A percentile compares a stretch with the other conserved stretches of the same genome.
These are phyloP conservation scores for Nannospalax galili DNA, from an alignment of 2,113 vertebrate species.

Conservation along the genomic window DNA sequence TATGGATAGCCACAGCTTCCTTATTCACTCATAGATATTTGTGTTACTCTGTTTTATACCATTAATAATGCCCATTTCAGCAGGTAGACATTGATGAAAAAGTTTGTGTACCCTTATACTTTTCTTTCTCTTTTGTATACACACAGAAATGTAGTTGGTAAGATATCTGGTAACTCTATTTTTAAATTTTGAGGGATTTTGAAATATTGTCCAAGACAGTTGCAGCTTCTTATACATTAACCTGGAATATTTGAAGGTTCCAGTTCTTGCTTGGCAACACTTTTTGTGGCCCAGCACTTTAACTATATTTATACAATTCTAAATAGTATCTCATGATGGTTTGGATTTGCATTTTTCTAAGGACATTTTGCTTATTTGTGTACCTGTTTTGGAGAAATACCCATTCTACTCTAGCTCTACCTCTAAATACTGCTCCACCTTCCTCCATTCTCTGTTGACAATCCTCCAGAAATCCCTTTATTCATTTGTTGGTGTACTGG, in stretches of 20 bases:
- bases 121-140: background rate
- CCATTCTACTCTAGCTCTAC: background rate
- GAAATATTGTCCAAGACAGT: background rate
- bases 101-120: background rate
- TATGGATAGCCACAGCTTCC: background rate
- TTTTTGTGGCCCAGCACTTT: background rate
- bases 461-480: background rate
- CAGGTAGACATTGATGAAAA: background rate
- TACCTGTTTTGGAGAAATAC: background rate
- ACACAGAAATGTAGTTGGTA: background rate
- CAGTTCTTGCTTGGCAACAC: background rate
- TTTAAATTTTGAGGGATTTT: background rate
- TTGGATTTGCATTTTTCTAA: background rate
- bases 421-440: background rate
- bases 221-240: background rate
- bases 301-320: background rate
- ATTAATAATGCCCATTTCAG: background rate
- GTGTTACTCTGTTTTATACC: background rate
- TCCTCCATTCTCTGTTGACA: background rate
- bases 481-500: background rate
- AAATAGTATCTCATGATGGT: background rate
- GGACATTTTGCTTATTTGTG: background rate
- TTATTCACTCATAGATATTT: background rate
- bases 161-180: background rate
- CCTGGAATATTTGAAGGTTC: background rate